Conservation (phyloP, 92 coral and sea anemone species). For the Zoanthus gigantus region DNA sequence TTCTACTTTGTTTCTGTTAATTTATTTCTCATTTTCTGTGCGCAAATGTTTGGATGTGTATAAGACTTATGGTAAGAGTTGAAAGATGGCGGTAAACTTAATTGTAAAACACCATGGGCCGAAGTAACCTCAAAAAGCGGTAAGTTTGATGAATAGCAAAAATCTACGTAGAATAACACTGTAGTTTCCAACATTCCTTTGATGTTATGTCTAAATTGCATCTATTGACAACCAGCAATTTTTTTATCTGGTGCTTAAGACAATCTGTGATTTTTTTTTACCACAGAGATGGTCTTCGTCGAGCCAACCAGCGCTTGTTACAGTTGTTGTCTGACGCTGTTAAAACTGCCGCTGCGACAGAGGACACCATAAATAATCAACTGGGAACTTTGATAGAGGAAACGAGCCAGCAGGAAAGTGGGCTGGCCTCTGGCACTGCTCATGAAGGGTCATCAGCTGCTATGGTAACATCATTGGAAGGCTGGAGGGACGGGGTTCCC, state of each 20-base stretch:
- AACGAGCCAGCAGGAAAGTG: constrained; percentile 87
- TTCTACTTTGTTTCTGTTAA: no score
- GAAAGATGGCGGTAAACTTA: no score
- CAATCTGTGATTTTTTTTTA: not conserved
- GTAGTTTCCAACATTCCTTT: no score
- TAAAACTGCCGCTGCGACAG: constrained; percentile 84
- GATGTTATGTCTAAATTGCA: no score
- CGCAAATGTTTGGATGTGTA: no score
- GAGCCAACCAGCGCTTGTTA: constrained; percentile 80
- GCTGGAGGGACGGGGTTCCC: constrained; percentile 67
- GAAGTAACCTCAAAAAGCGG: no score
- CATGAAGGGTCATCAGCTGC: constrained; percentile 80
- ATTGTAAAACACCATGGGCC: no score
- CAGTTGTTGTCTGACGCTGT: constrained; percentile 89
- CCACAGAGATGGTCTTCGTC: constrained; percentile 82
- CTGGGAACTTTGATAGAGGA: constrained; percentile 92
- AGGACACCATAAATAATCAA: constrained; percentile 91
- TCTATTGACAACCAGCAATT: not conserved
- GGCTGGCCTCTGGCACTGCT: constrained; percentile 63
- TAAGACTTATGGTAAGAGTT: no score
- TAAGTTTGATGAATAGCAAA: no score
- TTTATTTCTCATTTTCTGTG: no score
- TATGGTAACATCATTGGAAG: constrained; percentile 71
- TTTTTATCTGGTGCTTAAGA: not conserved
- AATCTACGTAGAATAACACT: no score